Base-by-base conservation (phyloP, 2,888 invertebrate species). In the Phania funesta region DNA sequence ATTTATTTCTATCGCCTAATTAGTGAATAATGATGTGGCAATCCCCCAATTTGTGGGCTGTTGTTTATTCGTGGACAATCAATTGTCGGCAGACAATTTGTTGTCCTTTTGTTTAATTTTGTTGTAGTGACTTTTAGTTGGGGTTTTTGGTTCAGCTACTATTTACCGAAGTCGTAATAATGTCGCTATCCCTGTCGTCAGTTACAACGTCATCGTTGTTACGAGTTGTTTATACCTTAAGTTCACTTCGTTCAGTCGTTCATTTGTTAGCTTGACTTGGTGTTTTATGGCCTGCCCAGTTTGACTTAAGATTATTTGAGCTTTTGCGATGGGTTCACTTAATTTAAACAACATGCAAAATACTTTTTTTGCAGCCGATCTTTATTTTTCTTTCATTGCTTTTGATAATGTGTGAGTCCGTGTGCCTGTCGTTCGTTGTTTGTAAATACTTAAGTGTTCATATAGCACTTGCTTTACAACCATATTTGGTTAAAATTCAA, bases 401-500 rank as follows among this genome's bases (percentile, higher is more conserved):
- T 13, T 18, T 35, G 58, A 18, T 48, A 56, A 44, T 44, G 26
- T 50, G 46, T 48, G 13, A 18, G 62, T 54, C 16, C n/a, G 32
- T 50, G 22, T 18, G 56, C 29, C n/a, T 52, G 24, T 44, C 22
- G 56, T 38, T 64, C 41, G 35, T 35, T 71, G 50, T 70, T 62
- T 65, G 67, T 60, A 68, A 83, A 82, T 71, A 76, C 75, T 75
- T 71, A 79, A 79, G 83, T 79, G 83, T 83, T 76, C 83, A 79
- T 79, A 83, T 79, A 78, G 79, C 81, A 82, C 81, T 83, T 83
- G 78, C 83, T 81, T 68, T 77, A 80, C 83, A 79, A 86, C 89
- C 89, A 88, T 90, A 89, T 89, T 89, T 89, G 90, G 89, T 84
- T 86, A 88, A 78, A 88, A 90, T 89, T 88, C 89, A 87, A 89